Conservation (phyloP, 2,888 invertebrate genomes). For the Tiliacea citrago region DNA sequence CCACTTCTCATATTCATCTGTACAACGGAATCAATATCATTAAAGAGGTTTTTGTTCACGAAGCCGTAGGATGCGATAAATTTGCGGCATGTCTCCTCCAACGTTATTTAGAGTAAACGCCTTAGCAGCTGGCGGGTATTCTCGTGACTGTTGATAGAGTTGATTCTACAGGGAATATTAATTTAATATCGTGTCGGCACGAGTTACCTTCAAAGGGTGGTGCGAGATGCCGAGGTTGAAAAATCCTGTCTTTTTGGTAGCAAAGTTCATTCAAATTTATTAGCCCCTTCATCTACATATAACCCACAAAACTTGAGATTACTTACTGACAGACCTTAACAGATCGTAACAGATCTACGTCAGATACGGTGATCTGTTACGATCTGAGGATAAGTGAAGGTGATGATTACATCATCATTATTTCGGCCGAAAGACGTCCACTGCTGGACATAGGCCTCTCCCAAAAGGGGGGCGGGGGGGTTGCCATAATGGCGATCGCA, state of each 20-base stretch:
- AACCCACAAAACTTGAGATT: neutral
- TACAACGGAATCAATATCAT: conserved; percentile 65
- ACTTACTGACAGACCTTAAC: neutral
- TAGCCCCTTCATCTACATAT: neutral
- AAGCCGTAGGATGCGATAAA: conserved; percentile 70
- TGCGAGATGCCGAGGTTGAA: neutral
- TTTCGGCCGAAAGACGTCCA: no score
- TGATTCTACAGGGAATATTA: neutral
- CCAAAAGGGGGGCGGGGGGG: no score
- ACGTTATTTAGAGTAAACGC: conserved; percentile 68
- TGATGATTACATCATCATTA: no score
- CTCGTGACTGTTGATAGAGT: conserved; percentile 10
- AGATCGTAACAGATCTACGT: neutral
- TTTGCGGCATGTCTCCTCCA: conserved; percentile 60
- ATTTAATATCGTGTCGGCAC: neutral
- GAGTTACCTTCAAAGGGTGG: neutral
- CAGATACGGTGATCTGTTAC: no score
- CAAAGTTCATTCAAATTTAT: neutral
- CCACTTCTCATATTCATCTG: neutral
- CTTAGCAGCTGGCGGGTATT: conserved; percentile 52
- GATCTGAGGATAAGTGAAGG: no score
- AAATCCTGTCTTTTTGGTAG: neutral
- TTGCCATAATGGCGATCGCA: no score
- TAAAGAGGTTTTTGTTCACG: conserved; percentile 68
- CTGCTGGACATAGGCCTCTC: no score